Conservation (phyloP, 2,113 vertebrate species). For the Megaleporinus macrocephalus region DNA sequence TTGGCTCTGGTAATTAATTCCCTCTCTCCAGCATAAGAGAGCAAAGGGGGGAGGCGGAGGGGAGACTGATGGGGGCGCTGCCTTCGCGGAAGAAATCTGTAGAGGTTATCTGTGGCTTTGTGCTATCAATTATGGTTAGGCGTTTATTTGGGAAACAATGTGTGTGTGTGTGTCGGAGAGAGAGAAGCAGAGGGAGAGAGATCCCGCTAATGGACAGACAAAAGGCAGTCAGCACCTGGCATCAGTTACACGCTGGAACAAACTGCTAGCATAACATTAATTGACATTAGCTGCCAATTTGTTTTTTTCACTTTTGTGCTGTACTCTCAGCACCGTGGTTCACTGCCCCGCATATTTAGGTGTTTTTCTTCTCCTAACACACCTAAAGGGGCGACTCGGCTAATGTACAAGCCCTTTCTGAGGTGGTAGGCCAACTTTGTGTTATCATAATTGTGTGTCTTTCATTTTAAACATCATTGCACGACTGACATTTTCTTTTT, state of each 20-base stretch:
- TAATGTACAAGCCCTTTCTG: not conserved
- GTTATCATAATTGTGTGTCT: no score
- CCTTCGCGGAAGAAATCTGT: constrained; percentile 54
- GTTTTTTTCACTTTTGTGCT: constrained; percentile 11
- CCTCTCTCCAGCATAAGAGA: constrained; percentile 86
- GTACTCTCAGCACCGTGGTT: not conserved
- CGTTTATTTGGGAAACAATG: constrained; percentile 51
- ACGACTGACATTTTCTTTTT: no score
- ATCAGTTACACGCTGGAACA: constrained; percentile 49
- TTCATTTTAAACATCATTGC: no score
- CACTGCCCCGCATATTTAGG: not conserved
- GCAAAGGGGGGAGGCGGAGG: constrained; percentile 63
- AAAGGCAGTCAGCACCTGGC: constrained; percentile 45
- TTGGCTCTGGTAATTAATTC: constrained; percentile 99
- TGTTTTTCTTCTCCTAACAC: not conserved
- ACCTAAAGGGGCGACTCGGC: not conserved
- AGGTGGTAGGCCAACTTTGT: not conserved
- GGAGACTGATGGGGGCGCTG: constrained; percentile 10
- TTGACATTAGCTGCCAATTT: constrained; percentile 31
- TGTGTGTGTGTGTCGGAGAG: constrained; percentile 27
- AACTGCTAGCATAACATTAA: constrained; percentile 26
- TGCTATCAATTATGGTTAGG: constrained; percentile 61
- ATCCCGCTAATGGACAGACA: constrained; percentile 44
- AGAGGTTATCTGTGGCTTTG: constrained; percentile 57
- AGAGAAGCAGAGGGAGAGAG: constrained; percentile 26